Conservation (phyloP, 2,113 vertebrate genomes). For the Asarcornis scutulata region DNA sequence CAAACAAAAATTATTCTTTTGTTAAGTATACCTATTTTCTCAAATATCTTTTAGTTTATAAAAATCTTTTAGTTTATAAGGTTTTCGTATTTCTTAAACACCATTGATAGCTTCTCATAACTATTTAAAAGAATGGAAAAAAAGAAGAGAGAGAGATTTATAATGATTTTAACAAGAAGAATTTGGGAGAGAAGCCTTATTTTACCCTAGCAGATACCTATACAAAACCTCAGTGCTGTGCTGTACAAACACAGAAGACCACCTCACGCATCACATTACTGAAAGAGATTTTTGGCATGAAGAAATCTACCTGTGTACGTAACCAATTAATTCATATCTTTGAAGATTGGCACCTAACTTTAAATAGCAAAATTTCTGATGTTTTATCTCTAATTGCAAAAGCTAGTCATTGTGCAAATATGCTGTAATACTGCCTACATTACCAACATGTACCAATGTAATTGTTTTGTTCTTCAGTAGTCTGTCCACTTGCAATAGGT, state of each 20-base stretch:
- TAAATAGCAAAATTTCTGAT: not conserved
- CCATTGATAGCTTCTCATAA: not conserved
- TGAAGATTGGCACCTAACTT: not conserved
- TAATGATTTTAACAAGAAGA: not conserved
- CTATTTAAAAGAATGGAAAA: not conserved
- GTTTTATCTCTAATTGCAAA: not conserved
- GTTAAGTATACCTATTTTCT: not conserved
- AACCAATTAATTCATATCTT: not conserved
- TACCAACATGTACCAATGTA: not conserved
- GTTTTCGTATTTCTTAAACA: not conserved
- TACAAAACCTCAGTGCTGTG: not conserved
- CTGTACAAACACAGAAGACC: not conserved
- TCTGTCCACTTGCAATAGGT: not conserved
- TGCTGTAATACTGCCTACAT: not conserved
- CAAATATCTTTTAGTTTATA: not conserved
- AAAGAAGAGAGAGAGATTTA: rapidly evolving
- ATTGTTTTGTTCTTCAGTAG: not conserved
- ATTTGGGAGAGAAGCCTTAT: not conserved
- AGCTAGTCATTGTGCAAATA: not conserved
- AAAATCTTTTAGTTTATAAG: not conserved
- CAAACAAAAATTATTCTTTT: not conserved
- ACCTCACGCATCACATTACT: rapidly evolving
- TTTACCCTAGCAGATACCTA: not conserved
- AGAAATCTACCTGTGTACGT: not conserved
- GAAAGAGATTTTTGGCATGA: not conserved